phyloP scores from a whole-genome alignment of 2,797 vertebrate genomes.

The Anas capensis region DNA sequence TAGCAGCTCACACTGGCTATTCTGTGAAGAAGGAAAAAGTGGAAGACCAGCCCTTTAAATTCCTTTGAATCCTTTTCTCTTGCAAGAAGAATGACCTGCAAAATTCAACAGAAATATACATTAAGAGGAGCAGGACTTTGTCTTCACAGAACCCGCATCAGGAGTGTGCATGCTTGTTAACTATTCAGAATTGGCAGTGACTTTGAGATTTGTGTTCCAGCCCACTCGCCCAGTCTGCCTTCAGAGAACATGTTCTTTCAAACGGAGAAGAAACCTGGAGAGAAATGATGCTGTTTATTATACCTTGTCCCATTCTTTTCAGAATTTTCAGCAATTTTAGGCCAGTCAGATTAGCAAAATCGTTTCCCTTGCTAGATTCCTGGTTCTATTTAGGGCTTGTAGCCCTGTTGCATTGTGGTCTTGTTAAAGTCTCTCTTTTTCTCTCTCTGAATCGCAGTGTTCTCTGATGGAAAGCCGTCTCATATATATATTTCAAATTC shows the following conservation, averaged over 20 bases:
- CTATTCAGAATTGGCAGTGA: accelerated
- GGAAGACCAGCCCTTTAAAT: background rate
- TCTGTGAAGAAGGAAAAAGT: background rate
- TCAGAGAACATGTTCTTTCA: background rate
- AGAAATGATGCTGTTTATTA: background rate
- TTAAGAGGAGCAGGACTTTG: background rate
- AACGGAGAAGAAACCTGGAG: background rate
- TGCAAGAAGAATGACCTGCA: background rate
- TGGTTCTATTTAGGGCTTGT: background rate
- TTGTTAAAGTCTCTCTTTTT: background rate
- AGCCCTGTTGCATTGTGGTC: background rate
- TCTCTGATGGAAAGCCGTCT: background rate
- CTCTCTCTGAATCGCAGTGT: background rate
- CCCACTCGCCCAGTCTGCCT: background rate
- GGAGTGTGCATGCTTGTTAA: background rate
- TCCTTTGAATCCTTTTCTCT: background rate
- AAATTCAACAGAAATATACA: background rate
- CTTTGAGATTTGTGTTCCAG: background rate
- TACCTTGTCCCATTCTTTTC: background rate
- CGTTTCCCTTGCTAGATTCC: background rate
- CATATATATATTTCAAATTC: background rate
- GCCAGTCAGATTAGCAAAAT: background rate
- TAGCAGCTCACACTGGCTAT: background rate
- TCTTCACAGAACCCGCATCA: background rate
- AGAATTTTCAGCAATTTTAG: background rate